phyloP scores from a whole-genome alignment of 2,797 vertebrate species.

The Mormyrops attenuatus region DNA sequence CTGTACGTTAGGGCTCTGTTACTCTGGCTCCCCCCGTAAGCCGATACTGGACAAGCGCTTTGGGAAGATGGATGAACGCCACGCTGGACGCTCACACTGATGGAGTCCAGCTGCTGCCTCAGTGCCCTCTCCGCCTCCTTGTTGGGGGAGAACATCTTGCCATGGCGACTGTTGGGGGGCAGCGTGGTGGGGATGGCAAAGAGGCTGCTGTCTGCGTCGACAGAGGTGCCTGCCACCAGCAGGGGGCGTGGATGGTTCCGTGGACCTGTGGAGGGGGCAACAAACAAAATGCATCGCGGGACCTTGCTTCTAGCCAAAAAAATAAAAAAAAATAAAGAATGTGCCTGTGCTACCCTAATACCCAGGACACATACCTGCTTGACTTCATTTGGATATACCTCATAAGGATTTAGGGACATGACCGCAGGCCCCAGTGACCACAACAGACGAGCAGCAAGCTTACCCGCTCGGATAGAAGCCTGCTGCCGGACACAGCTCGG shows the following conservation, averaged over 20 bases:
- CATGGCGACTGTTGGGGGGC: conserved; percentile 92
- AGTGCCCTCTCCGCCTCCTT: conserved; percentile 86
- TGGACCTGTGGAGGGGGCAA: conserved; percentile 53
- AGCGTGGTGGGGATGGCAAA: conserved; percentile 92
- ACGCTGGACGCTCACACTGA: conserved; percentile 71
- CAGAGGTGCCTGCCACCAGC: conserved; percentile 61
- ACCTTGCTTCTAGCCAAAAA: not conserved
- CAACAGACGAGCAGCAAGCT: conserved; percentile 35
- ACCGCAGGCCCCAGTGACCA: conserved; percentile 55
- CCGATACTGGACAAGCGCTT: not conserved
- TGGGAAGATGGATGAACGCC: not conserved
- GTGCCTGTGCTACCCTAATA: not conserved
- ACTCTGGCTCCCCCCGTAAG: not conserved
- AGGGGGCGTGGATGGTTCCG: conserved; percentile 79
- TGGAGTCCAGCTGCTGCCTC: conserved; percentile 88
- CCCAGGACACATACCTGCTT: not conserved
- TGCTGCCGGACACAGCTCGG: conserved; percentile 80
- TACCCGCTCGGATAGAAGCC: conserved; percentile 65
- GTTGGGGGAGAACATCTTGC: conserved; percentile 84
- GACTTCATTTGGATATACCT: not conserved
- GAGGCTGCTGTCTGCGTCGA: conserved; percentile 76
- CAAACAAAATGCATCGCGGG: not conserved
- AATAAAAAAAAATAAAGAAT: too few species aligned
- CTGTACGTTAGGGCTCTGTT: not conserved
- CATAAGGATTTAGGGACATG: not conserved